Base-by-base conservation (phyloP, 2,113 vertebrate genomes). In the Xiphophorus hellerii region DNA sequence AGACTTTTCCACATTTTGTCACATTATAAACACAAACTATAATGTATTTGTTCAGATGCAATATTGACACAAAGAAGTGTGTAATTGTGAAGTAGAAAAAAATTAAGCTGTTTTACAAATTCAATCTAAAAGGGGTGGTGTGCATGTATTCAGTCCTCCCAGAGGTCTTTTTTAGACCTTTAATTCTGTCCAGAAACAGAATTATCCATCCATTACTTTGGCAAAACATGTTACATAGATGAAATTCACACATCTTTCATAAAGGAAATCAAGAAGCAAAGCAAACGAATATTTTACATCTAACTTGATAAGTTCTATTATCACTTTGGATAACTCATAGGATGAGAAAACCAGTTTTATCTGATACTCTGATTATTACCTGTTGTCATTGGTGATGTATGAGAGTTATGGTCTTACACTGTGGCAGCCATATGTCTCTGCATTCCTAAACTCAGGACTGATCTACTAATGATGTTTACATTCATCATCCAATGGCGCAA, bases 381-480 rank as follows among this genome's bases (percentile, higher is more conserved):
- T 68, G 73, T 85, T 90, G 92, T 93, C 92, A 89, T 27, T n/a
- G 58, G 65, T 92, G 92, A 94, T 93, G 93, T 92, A 92, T 92
- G 81, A 84, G 76, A 61, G 63, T 33, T 62, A 58, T 27, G 31
- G 69, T 78, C 73, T 10, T 15, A 66, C 81, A 64, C 73, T 67
- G 74, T 88, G 78, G 81, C 82, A 87, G 80, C 88, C 91, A 82
- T 88, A 84, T 85, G 91, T 83, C 80, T 79, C 76, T 76, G 80
- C 75, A 71, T 85, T 62, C 71, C 64, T 15, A 65, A 71, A 78
- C 86, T 72, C 44, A 75, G 58, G 76, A 76, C 73, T 4, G 5
- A 67, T 66, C 39, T 39, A 79, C 82, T 89, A 80, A 85, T 79
- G 85, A 84, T 78, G 85, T 72, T 77, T 15, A 1, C 78, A 89